A percentile compares a stretch with the other conserved stretches of the same genome.
Conservation (phyloP, 2,888 invertebrate genomes). For the Oeneis ivallda region DNA sequence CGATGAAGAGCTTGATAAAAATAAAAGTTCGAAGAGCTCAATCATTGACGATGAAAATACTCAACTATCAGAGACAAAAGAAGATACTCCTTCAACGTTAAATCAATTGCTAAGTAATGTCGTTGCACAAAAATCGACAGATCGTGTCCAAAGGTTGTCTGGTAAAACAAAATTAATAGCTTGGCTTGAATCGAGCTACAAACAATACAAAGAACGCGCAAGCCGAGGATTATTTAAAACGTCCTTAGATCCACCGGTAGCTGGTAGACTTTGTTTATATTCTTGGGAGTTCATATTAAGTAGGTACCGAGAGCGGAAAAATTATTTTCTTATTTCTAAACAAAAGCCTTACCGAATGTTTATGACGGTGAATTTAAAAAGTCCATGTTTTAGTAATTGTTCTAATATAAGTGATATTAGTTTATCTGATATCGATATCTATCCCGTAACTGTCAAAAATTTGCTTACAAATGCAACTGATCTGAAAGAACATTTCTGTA, state of each 20-base stretch:
- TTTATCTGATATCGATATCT: constrained; percentile 60
- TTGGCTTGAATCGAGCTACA: constrained; percentile 68
- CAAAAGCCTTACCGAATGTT: constrained; percentile 62
- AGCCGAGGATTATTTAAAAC: constrained; percentile 50
- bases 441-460: constrained; percentile 66
- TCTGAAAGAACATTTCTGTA: constrained; percentile 65
- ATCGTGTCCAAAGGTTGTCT: constrained; percentile 34
- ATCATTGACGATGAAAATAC: background rate
- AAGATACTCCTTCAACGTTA: constrained; percentile 21
- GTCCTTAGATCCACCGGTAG: constrained; percentile 55
- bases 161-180: constrained; percentile 53
- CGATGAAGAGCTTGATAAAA: background rate
- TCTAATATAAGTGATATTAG: constrained; percentile 64
- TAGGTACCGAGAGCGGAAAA: constrained; percentile 63
- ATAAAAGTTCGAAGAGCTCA: background rate
- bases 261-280: constrained; percentile 59
- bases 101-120: constrained; percentile 30
- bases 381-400: constrained; percentile 58
- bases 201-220: constrained; percentile 57
- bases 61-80: background rate
- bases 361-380: constrained; percentile 58
- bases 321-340: constrained; percentile 62
- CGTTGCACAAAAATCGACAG: constrained; percentile 9
- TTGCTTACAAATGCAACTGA: constrained; percentile 60
- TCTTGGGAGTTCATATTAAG: constrained; percentile 67